Evolutionary conservation across 2,888 invertebrate genomes (phyloP).

Genomic region (Agrochola circellaris): DNA sequence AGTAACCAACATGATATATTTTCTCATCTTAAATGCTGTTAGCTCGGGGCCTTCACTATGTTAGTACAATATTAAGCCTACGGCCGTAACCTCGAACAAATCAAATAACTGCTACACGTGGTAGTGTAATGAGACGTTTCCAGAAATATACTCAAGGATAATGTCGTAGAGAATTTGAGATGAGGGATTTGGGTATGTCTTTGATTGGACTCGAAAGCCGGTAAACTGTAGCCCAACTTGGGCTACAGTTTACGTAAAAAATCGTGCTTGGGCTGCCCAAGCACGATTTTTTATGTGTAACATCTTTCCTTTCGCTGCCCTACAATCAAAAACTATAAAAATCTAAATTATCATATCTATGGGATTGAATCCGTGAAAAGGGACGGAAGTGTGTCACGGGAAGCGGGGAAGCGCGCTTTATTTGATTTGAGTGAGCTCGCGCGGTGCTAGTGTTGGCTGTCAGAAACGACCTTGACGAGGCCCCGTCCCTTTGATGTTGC

Average conservation of each 20-base stretch:
- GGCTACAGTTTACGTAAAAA: no score
- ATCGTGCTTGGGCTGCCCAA: no score
- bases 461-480: no score
- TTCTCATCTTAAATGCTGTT: slow-evolving; percentile 10
- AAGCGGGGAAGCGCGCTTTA: no score
- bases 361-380: no score
- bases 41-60: neutral
- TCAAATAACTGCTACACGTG: slow-evolving; percentile 22
- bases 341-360: no score
- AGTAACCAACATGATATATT: neutral
- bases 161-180: neutral
- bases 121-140: neutral
- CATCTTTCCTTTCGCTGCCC: no score
- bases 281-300: neutral
- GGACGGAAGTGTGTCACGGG: no score
- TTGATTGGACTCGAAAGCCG: neutral
- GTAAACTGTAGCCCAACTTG: neutral
- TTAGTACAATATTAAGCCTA: neutral
- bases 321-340: no score
- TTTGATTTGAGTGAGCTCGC: no score
- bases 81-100: slow-evolving; percentile 13
- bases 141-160: neutral
- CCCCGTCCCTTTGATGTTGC: no score
- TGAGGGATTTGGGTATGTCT: neutral
- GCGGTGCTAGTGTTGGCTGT: no score